Base-by-base conservation (phyloP, 2,888 invertebrate genomes). In the Eutolmus rufibarbis region DNA sequence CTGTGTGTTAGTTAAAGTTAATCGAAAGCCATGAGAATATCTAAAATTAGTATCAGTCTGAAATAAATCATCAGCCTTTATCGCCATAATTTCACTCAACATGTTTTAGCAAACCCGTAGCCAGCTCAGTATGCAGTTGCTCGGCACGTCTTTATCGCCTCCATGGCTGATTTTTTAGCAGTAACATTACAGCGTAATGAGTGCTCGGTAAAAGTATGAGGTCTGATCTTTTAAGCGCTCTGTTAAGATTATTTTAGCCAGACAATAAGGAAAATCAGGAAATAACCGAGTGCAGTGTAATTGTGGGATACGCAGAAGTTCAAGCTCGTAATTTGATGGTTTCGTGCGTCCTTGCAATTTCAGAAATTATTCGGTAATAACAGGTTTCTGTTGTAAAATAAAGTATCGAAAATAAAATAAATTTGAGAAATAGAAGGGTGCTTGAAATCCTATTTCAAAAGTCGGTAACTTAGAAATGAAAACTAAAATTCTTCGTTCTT, bases 21-120 rank as follows among this genome's bases (percentile, higher is more conserved):
- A 84, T 66, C 82, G 66, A 66, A 66, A 66, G 34, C 37, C 57
- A 84, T 84, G 57, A 66, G 56, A 57, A 66, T 84, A 84, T 84
- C 82, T 84, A 66, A 84, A 84, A 84, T 84, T 84, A 84, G 82
- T 84, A 81, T 84, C 82, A 37, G 12, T 40, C 82, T 66, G 37
- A n/a, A 46, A 84, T 84, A 84, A 84, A 84, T 84, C 82, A 84
- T 57, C 66, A 37, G 14, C 37, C 31, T 84, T 84, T 66, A 84
- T 84, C 82, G 56, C 40, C 66, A 84, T 66, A 84, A 66, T 84
- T 66, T 66, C 82, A 19, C 66, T 84, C 66, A 84, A 66, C 82
- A 84, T 84, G 82, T 84, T 84, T 37, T 66, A 82, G 31, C 82
- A 34, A 43, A 19, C 82, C 23, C 57, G 19, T 51, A n/a, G 28